These are phyloP conservation scores for Seira sanloemensis DNA, from an alignment of 2,888 invertebrate genomes.

Conservation along the genomic window DNA sequence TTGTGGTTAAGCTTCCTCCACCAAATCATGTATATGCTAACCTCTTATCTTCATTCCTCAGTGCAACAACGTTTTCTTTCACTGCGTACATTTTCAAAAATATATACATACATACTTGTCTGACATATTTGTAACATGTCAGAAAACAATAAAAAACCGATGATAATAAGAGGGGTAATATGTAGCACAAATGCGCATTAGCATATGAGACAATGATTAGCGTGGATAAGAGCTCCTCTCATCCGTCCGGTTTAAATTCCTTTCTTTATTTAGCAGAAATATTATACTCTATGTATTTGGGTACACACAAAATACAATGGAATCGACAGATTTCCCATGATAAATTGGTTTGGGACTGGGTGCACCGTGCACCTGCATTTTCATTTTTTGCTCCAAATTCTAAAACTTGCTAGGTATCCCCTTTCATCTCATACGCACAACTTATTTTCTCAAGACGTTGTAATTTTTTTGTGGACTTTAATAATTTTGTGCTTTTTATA, in stretches of 20 bases:
- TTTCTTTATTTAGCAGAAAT: slow-evolving; percentile 24
- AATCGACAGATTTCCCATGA: slow-evolving; percentile 40
- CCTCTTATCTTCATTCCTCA: no score
- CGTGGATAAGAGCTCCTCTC: slow-evolving; percentile 39
- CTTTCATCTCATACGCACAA: no score
- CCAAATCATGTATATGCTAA: background rate
- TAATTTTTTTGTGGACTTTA: no score
- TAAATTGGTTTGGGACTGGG: no score
- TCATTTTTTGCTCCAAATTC: no score
- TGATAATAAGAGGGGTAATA: background rate
- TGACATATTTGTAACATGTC: background rate
- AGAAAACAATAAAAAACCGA: background rate
- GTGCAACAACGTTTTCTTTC: no score
- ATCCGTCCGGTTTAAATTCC: slow-evolving; percentile 60
- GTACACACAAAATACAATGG: slow-evolving; percentile 16
- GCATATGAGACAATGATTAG: slow-evolving; percentile 35
- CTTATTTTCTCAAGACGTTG: no score
- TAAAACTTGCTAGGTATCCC: no score
- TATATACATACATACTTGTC: no score
- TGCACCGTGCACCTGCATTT: no score
- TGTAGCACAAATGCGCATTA: background rate
- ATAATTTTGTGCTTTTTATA: no score
- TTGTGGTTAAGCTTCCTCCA: slow-evolving; percentile 8
- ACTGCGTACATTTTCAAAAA: no score
- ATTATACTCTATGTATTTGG: background rate